A percentile compares a stretch with the other conserved stretches of the same genome.
phyloP scores from a whole-genome alignment of 2,797 vertebrate genomes.

The Hyperoplus immaculatus region DNA sequence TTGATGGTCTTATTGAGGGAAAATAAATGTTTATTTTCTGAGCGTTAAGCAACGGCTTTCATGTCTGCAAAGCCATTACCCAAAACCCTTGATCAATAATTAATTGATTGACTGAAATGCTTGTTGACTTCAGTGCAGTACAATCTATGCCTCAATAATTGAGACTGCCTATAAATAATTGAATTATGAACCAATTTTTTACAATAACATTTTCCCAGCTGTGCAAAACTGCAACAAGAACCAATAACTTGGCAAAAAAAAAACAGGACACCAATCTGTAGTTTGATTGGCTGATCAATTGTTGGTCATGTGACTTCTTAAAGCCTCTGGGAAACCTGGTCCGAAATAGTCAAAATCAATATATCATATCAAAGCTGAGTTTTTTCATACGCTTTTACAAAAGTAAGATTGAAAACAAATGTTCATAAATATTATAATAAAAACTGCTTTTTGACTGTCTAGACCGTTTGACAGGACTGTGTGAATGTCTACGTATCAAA shows the following conservation, averaged over 20 bases:
- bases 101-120: conserved; percentile 35
- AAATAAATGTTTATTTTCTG: conserved; percentile 42
- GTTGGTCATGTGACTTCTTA: no score
- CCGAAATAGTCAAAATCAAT: no score
- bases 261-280: no score
- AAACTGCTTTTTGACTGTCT: no score
- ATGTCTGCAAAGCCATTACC: conserved; percentile 47
- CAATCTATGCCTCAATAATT: conserved; percentile 42
- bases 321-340: no score
- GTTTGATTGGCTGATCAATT: no score
- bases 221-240: background rate
- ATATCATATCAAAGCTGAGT: no score
- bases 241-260: background rate
- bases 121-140: conserved; percentile 48
- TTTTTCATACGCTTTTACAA: no score
- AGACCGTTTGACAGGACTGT: no score
- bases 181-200: conserved; percentile 12
- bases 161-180: conserved; percentile 33
- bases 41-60: conserved; percentile 39
- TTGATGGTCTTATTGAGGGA: conserved; percentile 36
- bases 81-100: conserved; percentile 57
- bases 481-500: no score
- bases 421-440: no score
- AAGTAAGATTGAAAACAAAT: no score
- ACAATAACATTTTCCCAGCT: background rate